A percentile compares a stretch with the other conserved stretches of the same genome.
phyloP scores from a whole-genome alignment of 2,888 invertebrate genomes.

The Autographa gamma region DNA sequence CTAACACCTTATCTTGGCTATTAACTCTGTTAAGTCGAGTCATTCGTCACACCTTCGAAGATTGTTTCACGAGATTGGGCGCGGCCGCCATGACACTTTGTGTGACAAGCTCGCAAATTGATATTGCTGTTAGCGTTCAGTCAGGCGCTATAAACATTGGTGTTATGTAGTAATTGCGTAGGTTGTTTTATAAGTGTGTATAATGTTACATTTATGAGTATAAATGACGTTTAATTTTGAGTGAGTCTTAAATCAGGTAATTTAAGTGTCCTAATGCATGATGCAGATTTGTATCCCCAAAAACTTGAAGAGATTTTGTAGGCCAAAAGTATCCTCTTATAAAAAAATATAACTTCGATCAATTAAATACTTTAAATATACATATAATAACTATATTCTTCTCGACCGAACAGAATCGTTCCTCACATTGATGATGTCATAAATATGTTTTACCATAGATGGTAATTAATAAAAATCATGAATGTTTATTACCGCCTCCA shows the following conservation, averaged over 20 bases:
- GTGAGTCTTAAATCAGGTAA: too few relatives aligned
- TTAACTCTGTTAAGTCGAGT: slow-evolving; percentile 26
- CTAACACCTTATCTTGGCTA: slow-evolving; percentile 37
- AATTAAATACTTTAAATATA: too few relatives aligned
- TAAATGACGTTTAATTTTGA: too few relatives aligned
- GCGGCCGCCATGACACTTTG: slow-evolving; percentile 21
- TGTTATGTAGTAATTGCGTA: slow-evolving; percentile 6
- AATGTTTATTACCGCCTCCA: neutral
- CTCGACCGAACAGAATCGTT: neutral
- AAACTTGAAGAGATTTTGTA: too few relatives aligned
- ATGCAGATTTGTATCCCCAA: too few relatives aligned
- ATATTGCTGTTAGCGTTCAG: slow-evolving; percentile 23
- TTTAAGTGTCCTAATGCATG: too few relatives aligned
- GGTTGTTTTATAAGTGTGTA: neutral
- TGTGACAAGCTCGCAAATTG: slow-evolving; percentile 23
- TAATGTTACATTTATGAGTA: neutral
- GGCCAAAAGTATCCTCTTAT: too few relatives aligned
- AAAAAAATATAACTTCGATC: too few relatives aligned
- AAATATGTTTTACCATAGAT: neutral
- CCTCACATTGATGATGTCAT: neutral
- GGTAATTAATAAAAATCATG: neutral
- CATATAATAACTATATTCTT: neutral
- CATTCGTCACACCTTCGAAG: slow-evolving; percentile 40
- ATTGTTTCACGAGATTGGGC: slow-evolving; percentile 33
- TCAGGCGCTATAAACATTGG: slow-evolving; percentile 7